phyloP scores from a whole-genome alignment of 2,888 invertebrate species.

The Rhingia campestris region DNA sequence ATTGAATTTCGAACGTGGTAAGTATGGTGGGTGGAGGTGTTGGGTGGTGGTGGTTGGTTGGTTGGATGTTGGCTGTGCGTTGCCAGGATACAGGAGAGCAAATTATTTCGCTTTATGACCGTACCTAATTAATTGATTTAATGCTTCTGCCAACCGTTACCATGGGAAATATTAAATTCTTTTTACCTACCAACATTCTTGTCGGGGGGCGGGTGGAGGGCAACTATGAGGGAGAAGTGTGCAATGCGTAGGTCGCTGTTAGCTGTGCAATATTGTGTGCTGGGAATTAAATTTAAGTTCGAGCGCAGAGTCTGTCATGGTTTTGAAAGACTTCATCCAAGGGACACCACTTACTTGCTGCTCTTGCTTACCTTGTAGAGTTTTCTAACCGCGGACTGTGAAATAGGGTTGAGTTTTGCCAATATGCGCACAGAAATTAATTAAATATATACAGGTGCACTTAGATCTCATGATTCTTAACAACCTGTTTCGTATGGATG shows the following conservation, averaged over 20 bases:
- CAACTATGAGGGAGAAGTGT: too few relatives aligned
- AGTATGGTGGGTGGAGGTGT: neutral
- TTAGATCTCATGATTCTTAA: neutral
- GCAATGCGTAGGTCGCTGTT: too few relatives aligned
- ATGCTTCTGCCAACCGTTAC: conserved; percentile 43
- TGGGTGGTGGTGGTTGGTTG: neutral
- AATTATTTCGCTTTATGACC: conserved; percentile 28
- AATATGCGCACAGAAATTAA: conserved; percentile 9
- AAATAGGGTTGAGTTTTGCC: conserved; percentile 5
- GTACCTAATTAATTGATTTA: conserved; percentile 52
- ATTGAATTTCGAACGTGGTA: conserved; percentile 8
- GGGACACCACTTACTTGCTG: too few relatives aligned
- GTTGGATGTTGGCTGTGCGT: neutral
- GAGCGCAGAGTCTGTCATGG: too few relatives aligned
- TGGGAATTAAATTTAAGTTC: too few relatives aligned
- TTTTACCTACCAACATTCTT: conserved; percentile 49
- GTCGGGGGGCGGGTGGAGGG: neutral
- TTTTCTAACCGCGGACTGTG: neutral
- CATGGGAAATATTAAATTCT: conserved; percentile 44
- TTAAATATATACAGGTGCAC: conserved; percentile 17
- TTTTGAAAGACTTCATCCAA: too few relatives aligned
- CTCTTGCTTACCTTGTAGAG: too few relatives aligned
- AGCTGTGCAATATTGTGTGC: too few relatives aligned
- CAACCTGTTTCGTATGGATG: neutral
- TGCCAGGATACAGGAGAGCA: neutral